Base-by-base conservation (phyloP, 2,888 invertebrate species). In the Leptogaster cylindrica region DNA sequence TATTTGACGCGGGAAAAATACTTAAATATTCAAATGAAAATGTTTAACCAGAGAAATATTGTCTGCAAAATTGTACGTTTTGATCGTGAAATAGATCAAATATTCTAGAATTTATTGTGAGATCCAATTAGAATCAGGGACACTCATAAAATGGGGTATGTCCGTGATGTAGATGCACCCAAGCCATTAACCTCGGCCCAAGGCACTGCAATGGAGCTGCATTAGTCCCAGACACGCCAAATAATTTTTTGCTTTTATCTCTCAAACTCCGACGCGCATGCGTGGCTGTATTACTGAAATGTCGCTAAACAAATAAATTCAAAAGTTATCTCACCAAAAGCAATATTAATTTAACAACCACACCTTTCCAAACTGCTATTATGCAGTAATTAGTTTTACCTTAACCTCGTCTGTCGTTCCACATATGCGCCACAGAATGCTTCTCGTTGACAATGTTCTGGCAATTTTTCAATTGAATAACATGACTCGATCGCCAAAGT, bases 311-410 rank as follows among this genome's bases (percentile, higher is more conserved):
- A 55, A 55, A 41, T 41, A 41, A 36, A 55, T 33, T 7, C 55
- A 39, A 55, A 55, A 55, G 55, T 55, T 39, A 55, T 55, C 55
- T 31, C 14, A 7, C 18, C 20, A 39, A 36, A 10, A 20, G 55
- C 55, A 55, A 55, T 55, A 55, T 36, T 55, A 55, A 55, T 36
- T 55, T 55, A 55, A 10, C 36, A 39, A 23, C 36, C 55, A 55
- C 55, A 55, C 55, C 55, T 55, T 20, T 55, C 55, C 39, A 55
- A 55, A 55, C 39, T 55, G 55, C 55, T 36, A 55, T 55, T 55
- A 55, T 55, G 55, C 33, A 39, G 36, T 55, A 55, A 55, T 55
- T 55, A 55, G 55, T 55, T 23, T 55, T 55, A 55, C 55, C 55
- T 55, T 55, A 55, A 55, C 55, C 55, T 39, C 55, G 55, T 55